Evolutionary conservation across 1,140 invertebrate genomes (phyloP).

Genomic region (Liolophura sinensis): DNA sequence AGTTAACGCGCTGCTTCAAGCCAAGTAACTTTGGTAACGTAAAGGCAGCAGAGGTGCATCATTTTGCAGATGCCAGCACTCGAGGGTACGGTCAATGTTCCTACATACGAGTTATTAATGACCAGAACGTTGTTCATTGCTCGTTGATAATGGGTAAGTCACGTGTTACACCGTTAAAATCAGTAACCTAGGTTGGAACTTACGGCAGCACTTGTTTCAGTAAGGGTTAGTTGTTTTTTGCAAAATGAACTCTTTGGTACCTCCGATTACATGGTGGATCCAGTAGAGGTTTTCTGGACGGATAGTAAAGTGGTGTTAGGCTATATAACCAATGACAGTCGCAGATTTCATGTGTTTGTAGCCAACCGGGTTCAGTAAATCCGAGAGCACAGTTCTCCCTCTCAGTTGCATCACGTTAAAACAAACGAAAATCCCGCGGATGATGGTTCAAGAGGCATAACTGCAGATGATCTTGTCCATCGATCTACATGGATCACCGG

Average conservation of each 20-base stretch:
- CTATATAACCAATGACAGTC: constrained; percentile 24
- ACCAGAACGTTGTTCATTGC: constrained; percentile 12
- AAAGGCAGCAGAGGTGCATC: constrained; percentile 13
- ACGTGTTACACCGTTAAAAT: constrained; percentile 19
- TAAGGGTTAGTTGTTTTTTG: constrained; percentile 17
- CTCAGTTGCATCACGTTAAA: no score
- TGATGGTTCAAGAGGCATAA: no score
- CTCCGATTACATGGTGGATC: constrained; percentile 9
- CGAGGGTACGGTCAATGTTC: constrained; percentile 28
- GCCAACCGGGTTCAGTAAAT: no score
- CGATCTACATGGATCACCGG: no score
- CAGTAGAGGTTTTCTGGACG: no score
- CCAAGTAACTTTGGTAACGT: constrained; percentile 21
- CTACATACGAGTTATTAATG: constrained; percentile 21
- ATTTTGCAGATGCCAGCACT: constrained; percentile 34
- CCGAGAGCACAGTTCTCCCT: no score
- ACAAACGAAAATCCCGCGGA: no score
- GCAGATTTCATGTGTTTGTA: constrained; percentile 25
- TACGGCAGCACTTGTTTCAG: constrained; percentile 24
- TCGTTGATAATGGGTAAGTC: constrained; percentile 26
- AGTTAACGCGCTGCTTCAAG: constrained; percentile 16
- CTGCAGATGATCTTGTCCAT: no score
- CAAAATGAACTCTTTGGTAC: constrained; percentile 10
- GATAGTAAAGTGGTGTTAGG: constrained; percentile 16
- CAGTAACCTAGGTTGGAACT: constrained; percentile 29